Conservation (phyloP, 2,888 invertebrate species). For the Diplazon laetatorius region DNA sequence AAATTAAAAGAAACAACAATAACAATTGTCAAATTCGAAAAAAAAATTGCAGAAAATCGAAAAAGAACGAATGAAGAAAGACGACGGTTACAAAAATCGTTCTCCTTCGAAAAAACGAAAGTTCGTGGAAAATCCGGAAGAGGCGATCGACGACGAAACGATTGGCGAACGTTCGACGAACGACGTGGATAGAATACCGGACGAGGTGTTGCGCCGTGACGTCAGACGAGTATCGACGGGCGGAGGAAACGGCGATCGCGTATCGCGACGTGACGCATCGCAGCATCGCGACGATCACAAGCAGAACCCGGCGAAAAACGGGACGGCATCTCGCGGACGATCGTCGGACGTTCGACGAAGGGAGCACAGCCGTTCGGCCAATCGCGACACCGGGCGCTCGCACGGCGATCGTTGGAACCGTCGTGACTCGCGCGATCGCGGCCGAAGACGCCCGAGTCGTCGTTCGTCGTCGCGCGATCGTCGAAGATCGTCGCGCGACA, state of each 20-base stretch:
- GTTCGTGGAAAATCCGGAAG: conserved; percentile 82
- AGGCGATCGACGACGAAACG: conserved; percentile 67
- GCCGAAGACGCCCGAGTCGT: conserved; percentile 71
- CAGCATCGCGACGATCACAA: conserved; percentile 56
- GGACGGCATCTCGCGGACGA: too few species aligned
- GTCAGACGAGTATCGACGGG: conserved; percentile 34
- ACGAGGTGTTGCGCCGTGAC: conserved; percentile 53
- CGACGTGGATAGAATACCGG: conserved; percentile 56
- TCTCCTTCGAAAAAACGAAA: conserved; percentile 83
- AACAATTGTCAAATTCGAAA: too few species aligned
- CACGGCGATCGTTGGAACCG: conserved; percentile 70
- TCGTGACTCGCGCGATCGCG: conserved; percentile 73
- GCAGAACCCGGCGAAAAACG: conserved; percentile 65
- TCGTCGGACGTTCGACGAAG: conserved; percentile 66
- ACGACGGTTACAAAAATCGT: conserved; percentile 84
- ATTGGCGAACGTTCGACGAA: conserved; percentile 45
- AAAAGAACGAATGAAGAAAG: conserved; percentile 83
- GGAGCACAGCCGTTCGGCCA: conserved; percentile 61
- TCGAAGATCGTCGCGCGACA: conserved; percentile 74
- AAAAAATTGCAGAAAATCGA: conserved; percentile 73
- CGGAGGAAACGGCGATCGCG: conserved; percentile 13
- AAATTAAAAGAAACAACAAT: too few species aligned
- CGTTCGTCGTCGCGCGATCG: conserved; percentile 77
- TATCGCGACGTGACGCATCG: conserved; percentile 23
- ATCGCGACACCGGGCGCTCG: conserved; percentile 70